Evolutionary conservation across 2,888 invertebrate genomes (phyloP), one percentile per base, ranked within the genome.

Genomic region (Eurytoma adleriae): DNA sequence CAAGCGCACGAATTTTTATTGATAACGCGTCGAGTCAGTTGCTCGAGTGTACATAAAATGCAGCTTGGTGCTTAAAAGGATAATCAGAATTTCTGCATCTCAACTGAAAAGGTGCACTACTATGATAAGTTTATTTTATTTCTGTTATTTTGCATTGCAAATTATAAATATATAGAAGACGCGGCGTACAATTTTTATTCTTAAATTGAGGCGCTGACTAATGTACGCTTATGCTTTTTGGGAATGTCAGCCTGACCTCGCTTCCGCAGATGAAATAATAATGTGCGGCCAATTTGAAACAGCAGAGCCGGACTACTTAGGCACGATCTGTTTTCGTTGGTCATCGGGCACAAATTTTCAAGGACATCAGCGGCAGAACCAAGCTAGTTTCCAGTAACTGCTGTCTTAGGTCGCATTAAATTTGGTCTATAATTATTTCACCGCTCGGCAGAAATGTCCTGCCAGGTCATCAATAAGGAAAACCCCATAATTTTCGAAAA

Each of bases 401-500:
- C 59, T 50, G 52, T 75, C 50, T 54, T 40, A 40, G 40, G 40
- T 72, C 62, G 62, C 27, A 59, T 67, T 68, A 75, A 68, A 56
- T n/a, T 27, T 16, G 10, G 61, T 61, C 68, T 75, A 52, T 75
- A 75, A 75, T 75, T 68, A 75, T 61, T 72, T 62, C 3, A 13
- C 59, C 57, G 68, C 61, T 7, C 64, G 64, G 20, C 61, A 30
- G 30, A 72, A 52, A 75, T n/a, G 20, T 12, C 52, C 52, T 68
- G 61, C 68, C 75, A 61, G 57, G 59, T 59, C 75, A 66, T 68
- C 68, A 59, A 75, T 61, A 68, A 61, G 52, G 61, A 50, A 75
- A 75, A 75, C 68, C 52, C 52, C 59, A 27, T 68, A n/a, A 75
- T 68, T 75, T 67, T 30, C 68, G 16, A 52, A 61, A 68, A 75